Evolutionary conservation across 2,888 invertebrate species (phyloP).

Genomic region (Drosophila anceps): DNA sequence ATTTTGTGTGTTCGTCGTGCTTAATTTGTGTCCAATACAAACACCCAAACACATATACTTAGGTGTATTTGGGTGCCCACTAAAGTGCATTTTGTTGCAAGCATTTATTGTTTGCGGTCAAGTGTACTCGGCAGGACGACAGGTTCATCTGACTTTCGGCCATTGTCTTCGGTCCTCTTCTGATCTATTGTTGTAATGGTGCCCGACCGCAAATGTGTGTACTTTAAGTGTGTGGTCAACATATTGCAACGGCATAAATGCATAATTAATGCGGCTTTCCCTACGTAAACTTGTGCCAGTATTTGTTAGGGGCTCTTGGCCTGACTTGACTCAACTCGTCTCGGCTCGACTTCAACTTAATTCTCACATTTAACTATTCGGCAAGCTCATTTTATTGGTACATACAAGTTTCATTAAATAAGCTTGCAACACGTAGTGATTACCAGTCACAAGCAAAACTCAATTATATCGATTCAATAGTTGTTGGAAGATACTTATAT

Average conservation of each 20-base stretch:
- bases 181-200: conserved; percentile 62
- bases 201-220: conserved; percentile 31
- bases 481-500: not conserved
- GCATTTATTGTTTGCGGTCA: conserved; percentile 82
- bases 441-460: not conserved
- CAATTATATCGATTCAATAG: not conserved
- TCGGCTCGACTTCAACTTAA: conserved; percentile 54
- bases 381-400: conserved; percentile 35
- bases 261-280: conserved; percentile 83
- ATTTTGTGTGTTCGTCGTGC: conserved; percentile 76
- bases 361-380: conserved; percentile 61
- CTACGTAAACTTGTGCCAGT: conserved; percentile 40
- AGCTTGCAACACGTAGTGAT: conserved; percentile 25
- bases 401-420: conserved; percentile 53
- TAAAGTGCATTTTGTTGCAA: conserved; percentile 81
- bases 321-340: conserved; percentile 11
- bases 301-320: conserved; percentile 25
- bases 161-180: conserved; percentile 67
- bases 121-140: conserved; percentile 59
- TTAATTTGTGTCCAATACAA: conserved; percentile 72
- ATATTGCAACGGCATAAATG: conserved; percentile 81
- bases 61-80: conserved; percentile 57
- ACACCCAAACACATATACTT: conserved; percentile 32
- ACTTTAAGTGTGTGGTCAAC: conserved; percentile 57
- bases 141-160: conserved; percentile 38